These are phyloP conservation scores for Drosophila bunnanda DNA, from an alignment of 2,888 invertebrate genomes.

Conservation along the genomic window DNA sequence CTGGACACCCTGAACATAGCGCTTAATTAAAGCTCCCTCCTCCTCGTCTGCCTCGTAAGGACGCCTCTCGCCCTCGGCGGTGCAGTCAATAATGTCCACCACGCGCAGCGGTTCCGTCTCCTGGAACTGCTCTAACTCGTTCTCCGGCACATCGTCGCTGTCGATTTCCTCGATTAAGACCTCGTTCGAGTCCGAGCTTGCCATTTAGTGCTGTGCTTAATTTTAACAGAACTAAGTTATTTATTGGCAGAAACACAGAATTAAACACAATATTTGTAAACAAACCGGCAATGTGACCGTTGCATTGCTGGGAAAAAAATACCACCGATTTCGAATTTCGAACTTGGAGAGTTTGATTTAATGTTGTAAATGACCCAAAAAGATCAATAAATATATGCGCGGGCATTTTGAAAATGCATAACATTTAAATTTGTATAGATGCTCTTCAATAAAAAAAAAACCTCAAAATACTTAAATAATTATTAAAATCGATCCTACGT, in stretches of 20 bases:
- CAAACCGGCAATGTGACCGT: constrained; percentile 16
- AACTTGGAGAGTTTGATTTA: background rate
- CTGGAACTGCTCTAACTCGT: constrained; percentile 82
- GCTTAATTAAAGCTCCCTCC: constrained; percentile 87
- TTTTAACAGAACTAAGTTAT: background rate
- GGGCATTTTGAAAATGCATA: background rate
- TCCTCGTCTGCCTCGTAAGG: constrained; percentile 57
- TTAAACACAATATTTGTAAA: constrained; percentile 18
- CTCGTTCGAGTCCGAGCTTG: constrained; percentile 36
- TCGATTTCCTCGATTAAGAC: constrained; percentile 81
- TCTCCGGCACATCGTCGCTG: constrained; percentile 80
- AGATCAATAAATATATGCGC: background rate
- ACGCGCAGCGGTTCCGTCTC: constrained; percentile 80
- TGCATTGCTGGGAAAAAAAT: background rate
- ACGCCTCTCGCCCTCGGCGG: constrained; percentile 2
- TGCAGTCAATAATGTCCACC: constrained; percentile 62
- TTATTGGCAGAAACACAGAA: background rate
- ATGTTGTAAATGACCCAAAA: background rate
- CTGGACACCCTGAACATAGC: constrained; percentile 89
- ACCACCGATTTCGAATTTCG: constrained; percentile 6
- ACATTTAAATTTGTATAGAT: background rate
- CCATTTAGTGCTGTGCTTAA: background rate
- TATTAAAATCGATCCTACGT: no score
- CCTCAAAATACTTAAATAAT: no score
- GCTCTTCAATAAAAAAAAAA: no score